Conservation (phyloP, 2,888 invertebrate species). For the Agonopterix alstromeriana region DNA sequence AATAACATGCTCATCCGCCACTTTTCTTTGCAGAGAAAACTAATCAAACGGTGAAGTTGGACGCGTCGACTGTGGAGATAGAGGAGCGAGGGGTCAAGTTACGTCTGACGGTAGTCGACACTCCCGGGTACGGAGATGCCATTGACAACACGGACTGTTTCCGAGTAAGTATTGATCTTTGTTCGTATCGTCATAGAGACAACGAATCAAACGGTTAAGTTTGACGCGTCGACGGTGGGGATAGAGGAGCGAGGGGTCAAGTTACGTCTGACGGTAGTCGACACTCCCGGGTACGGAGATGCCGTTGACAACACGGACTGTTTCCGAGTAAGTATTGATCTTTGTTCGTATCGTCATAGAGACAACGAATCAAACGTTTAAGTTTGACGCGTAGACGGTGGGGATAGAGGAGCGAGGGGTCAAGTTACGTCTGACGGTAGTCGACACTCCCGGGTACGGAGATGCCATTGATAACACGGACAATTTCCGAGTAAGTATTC, state of each 20-base stretch:
- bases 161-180: conserved; percentile 58
- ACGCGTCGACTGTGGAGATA: conserved; percentile 97
- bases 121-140: conserved; percentile 97
- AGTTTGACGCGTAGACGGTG: conserved; percentile 95
- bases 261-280: conserved; percentile 93
- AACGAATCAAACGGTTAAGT: conserved; percentile 93
- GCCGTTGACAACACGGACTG: conserved; percentile 96
- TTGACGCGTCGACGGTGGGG: conserved; percentile 97
- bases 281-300: conserved; percentile 97
- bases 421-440: conserved; percentile 93
- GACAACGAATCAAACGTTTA: conserved; percentile 94
- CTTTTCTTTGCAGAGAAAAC: conserved; percentile 91
- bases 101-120: conserved; percentile 95
- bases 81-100: conserved; percentile 97
- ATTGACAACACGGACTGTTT: conserved; percentile 97
- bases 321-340: conserved; percentile 73
- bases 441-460: conserved; percentile 97
- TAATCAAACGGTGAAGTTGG: conserved; percentile 94
- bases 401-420: conserved; percentile 98
- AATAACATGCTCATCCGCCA: no score
- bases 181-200: conserved; percentile 77
- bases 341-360: conserved; percentile 63
- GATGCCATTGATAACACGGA: conserved; percentile 97
- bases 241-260: conserved; percentile 98
- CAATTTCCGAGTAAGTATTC: conserved; percentile 80